Evolutionary conservation across 2,888 invertebrate species (phyloP), one percentile per base, ranked within the genome.

Genomic region (Andrena bicolor): DNA sequence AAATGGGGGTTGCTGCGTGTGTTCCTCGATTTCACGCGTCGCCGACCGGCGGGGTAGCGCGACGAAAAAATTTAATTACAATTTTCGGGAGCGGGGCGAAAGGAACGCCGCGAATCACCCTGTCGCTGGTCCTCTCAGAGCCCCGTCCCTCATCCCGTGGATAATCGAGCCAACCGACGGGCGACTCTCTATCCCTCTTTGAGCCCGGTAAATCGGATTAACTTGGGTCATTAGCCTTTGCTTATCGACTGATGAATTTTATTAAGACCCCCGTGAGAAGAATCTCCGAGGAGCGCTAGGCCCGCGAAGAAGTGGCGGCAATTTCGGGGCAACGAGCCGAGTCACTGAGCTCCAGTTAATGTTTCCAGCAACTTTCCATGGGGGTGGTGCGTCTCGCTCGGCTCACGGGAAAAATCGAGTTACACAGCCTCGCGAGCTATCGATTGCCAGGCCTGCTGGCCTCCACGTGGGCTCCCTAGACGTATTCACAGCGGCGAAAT

Each of bases 11-110:
- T 56, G 58, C 64, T 69, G 76, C 76, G 76, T 80, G 82, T 86
- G 83, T 72, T 79, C 82, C 80, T 58, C 85, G 81, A 88, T 88
- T 88, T 88, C 88, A 78, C 88, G 85, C 84, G 82, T 80, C 81
- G 74, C 26, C 80, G 49, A 56, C 32, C 76, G 65, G 26, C 49
- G 85, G 80, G 73, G 71, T 80, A 49, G 56, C 60, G 84, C 80
- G 77, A 71, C 75, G 79, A 85, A 86, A 87, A 82, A 87, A 88
- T 86, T 80, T 85, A 87, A 87, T 87, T 87, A 87, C 85, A 83
- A 83, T 83, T 64, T 66, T 49, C 13, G 41, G 53, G 5, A n/a
- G 3, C 20, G 8, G 28, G 13, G 26, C 1, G 16, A 28, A 58
- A 49, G 28, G 30, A 28, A 66, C 26, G 64, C 30, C 23, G 51